Evolutionary conservation across 2,113 vertebrate species (phyloP).

Genomic region (Lates calcarifer): DNA sequence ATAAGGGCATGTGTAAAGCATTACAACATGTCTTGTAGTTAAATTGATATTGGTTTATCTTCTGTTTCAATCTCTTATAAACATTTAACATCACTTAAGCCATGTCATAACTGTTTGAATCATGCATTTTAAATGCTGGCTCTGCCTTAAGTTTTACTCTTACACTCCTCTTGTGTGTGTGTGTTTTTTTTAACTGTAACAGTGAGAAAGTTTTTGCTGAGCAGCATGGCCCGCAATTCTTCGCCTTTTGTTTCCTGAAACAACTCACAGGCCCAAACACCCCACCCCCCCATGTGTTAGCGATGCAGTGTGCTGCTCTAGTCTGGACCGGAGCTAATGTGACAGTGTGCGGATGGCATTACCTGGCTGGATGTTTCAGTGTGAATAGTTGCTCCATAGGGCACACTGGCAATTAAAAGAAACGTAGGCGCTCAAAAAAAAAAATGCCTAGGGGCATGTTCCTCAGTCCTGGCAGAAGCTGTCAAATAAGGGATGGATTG

Average conservation of each 20-base stretch:
- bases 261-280: slow-evolving; percentile 52
- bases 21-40: slow-evolving; percentile 63
- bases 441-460: slow-evolving; percentile 80
- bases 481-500: slow-evolving; percentile 79
- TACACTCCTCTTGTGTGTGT: slow-evolving; percentile 22
- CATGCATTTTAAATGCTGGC: slow-evolving; percentile 27
- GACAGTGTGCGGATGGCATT: slow-evolving; percentile 74
- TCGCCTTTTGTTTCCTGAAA: slow-evolving; percentile 74
- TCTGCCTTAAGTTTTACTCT: slow-evolving; percentile 40
- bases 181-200: slow-evolving; percentile 23
- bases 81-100: slow-evolving; percentile 43
- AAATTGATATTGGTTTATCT: slow-evolving; percentile 36
- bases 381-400: slow-evolving; percentile 76
- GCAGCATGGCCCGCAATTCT: slow-evolving; percentile 55
- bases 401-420: slow-evolving; percentile 82
- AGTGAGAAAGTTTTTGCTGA: slow-evolving; percentile 66
- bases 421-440: slow-evolving; percentile 72
- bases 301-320: slow-evolving; percentile 56
- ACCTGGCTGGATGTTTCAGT: slow-evolving; percentile 74
- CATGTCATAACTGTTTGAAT: slow-evolving; percentile 32
- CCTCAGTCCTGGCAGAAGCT: slow-evolving; percentile 82
- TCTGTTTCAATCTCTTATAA: slow-evolving; percentile 54
- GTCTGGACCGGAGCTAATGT: slow-evolving; percentile 67
- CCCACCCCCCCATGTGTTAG: slow-evolving; percentile 55
- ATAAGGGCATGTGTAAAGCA: slow-evolving; percentile 72